Percentiles rank a stretch among this genome's conserved stretches.
Conservation (phyloP, 1,140 invertebrate species). For the Drosophila rufa region DNA sequence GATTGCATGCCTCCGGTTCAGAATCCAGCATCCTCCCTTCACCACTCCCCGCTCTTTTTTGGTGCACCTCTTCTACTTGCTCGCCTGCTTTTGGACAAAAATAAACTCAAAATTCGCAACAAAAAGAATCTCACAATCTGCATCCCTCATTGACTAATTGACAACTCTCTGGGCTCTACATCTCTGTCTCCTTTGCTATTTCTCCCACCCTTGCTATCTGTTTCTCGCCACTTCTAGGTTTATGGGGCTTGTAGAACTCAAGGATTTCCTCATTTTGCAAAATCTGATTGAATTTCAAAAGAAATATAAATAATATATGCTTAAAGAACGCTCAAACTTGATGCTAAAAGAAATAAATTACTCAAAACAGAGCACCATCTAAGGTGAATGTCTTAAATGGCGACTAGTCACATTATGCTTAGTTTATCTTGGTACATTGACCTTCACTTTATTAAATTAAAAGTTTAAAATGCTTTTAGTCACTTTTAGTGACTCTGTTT, state of each 20-base stretch:
- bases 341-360: neutral
- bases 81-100: conserved; percentile 19
- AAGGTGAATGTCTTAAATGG: neutral
- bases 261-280: conserved; percentile 14
- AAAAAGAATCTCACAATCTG: conserved; percentile 19
- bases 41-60: conserved; percentile 13
- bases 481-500: neutral
- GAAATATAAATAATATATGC: neutral
- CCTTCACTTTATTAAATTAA: no score
- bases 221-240: conserved; percentile 19
- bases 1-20: conserved; percentile 28
- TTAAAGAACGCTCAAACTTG: no score
- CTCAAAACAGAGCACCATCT: no score
- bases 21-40: neutral
- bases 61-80: conserved; percentile 37
- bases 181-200: conserved; percentile 20
- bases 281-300: neutral
- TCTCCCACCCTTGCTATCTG: conserved; percentile 18
- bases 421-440: neutral
- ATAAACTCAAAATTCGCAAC: conserved; percentile 21
- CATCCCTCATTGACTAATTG: conserved; percentile 64
- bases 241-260: conserved; percentile 4
- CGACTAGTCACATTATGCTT: neutral
- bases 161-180: conserved; percentile 28
- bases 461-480: neutral